These are phyloP conservation scores for Drosophila novamexicana DNA, from an alignment of 1,140 invertebrate genomes.

Conservation along the genomic window DNA sequence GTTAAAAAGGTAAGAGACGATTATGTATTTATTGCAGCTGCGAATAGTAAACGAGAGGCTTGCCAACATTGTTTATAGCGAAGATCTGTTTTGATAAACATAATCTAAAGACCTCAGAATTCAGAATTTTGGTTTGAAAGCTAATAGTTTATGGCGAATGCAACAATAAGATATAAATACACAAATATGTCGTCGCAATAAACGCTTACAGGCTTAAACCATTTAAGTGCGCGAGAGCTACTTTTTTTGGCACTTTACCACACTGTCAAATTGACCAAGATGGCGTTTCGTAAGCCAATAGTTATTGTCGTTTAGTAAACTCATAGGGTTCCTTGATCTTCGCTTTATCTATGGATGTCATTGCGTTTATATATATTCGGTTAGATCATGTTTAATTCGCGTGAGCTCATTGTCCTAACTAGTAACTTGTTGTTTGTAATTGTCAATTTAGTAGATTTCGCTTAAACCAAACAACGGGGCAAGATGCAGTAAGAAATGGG, in stretches of 20 bases:
- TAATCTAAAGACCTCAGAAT: too few relatives aligned
- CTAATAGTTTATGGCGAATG: too few relatives aligned
- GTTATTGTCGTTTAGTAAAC: slow-evolving; percentile 54
- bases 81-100: too few relatives aligned
- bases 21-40: too few relatives aligned
- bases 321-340: slow-evolving; percentile 59
- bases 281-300: slow-evolving; percentile 63
- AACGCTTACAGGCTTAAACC: slow-evolving; percentile 21
- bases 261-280: slow-evolving; percentile 59
- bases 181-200: slow-evolving; percentile 33
- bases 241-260: slow-evolving; percentile 5
- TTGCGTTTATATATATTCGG: slow-evolving; percentile 23
- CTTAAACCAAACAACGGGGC: slow-evolving; percentile 8
- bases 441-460: slow-evolving; percentile 62
- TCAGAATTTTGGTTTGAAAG: too few relatives aligned
- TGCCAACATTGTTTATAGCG: too few relatives aligned
- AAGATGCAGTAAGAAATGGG: too few relatives aligned
- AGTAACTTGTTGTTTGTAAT: slow-evolving; percentile 69
- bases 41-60: too few relatives aligned
- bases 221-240: neutral
- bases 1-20: too few relatives aligned
- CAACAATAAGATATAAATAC: slow-evolving; percentile 5
- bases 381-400: slow-evolving; percentile 57
- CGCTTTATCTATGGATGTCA: slow-evolving; percentile 13
- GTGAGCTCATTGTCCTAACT: slow-evolving; percentile 37